These are phyloP conservation scores for Macquaria australasica DNA, from an alignment of 2,113 vertebrate species.

Conservation along the genomic window DNA sequence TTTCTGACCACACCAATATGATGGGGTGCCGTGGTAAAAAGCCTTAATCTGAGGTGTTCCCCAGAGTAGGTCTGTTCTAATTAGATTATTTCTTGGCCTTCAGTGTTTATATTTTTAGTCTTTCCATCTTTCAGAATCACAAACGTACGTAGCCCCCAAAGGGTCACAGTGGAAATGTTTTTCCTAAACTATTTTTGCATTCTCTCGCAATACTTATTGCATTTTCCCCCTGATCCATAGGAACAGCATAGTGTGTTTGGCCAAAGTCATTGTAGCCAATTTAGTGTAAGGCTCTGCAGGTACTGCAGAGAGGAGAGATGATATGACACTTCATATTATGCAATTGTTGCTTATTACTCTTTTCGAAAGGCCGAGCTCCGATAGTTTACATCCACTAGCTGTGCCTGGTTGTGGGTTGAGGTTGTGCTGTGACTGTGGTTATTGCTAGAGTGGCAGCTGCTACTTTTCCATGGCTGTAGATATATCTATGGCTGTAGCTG, in stretches of 20 bases:
- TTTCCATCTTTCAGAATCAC: too few species aligned
- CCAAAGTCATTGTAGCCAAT: too few species aligned
- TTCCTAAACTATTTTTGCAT: background rate
- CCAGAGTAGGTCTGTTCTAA: background rate
- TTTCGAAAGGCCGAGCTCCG: background rate
- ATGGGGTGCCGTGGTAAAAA: background rate
- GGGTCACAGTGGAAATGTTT: background rate
- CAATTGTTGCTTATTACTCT: background rate
- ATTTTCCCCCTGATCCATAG: too few species aligned
- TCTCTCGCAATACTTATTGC: background rate
- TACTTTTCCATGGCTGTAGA: background rate
- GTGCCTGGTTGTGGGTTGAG: background rate
- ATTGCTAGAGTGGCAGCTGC: background rate
- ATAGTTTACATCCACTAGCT: background rate
- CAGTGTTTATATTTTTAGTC: too few species aligned
- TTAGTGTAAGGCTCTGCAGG: background rate
- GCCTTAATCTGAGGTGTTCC: background rate
- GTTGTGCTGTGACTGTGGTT: background rate
- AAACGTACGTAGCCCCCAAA: background rate
- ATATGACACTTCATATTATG: background rate
- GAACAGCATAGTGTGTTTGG: too few species aligned
- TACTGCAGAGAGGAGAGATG: background rate
- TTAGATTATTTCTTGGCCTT: background rate
- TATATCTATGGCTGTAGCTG: background rate
- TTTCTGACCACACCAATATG: background rate